Conservation (phyloP, 1,140 invertebrate genomes). For the Cyphomyrmex costatus region DNA sequence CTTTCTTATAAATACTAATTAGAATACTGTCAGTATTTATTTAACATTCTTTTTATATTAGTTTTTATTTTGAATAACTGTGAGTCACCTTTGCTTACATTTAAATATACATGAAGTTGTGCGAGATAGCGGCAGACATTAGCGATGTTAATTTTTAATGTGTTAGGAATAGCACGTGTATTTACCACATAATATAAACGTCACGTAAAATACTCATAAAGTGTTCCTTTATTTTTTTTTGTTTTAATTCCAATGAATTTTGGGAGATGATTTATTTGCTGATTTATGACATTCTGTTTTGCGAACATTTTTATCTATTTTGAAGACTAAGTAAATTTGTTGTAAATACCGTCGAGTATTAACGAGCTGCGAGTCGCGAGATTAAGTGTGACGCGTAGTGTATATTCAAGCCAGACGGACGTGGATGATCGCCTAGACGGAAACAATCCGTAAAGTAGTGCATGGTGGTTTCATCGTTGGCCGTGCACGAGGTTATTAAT, state of each 20-base stretch:
- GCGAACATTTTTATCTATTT: background rate
- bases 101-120: background rate
- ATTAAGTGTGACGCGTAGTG: background rate
- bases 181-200: background rate
- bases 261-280: background rate
- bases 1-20: background rate
- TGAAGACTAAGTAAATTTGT: background rate
- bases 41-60: background rate
- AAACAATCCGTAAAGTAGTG: conserved; percentile 48
- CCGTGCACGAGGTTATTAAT: conserved; percentile 41
- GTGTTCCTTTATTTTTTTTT: background rate
- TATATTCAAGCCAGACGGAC: conserved; percentile 39
- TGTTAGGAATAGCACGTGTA: background rate
- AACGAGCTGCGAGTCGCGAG: background rate
- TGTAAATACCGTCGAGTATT: background rate
- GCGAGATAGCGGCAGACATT: background rate
- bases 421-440: conserved; percentile 24
- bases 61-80: background rate
- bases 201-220: background rate
- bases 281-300: background rate
- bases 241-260: background rate
- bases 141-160: background rate
- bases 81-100: background rate
- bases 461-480: conserved; percentile 12
- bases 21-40: background rate